phyloP scores from a whole-genome alignment of 2,888 invertebrate species.

The Danaus chrysippus region DNA sequence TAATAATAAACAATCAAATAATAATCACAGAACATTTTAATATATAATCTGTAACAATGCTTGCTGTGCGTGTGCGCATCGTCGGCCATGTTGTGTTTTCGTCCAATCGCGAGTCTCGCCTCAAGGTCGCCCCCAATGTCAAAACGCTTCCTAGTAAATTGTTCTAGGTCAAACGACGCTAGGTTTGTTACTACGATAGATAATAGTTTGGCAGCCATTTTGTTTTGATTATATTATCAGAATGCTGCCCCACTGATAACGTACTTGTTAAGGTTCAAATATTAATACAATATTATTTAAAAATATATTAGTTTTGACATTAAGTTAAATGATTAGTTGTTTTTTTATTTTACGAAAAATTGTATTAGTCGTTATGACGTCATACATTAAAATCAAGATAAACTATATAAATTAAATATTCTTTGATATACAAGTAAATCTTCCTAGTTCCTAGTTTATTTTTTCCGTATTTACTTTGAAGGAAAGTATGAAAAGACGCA shows the following conservation, averaged over 20 bases:
- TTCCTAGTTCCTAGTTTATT: too few relatives aligned
- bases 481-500: too few relatives aligned
- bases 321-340: too few relatives aligned
- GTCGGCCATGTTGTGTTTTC: conserved; percentile 60
- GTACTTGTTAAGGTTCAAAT: conserved; percentile 23
- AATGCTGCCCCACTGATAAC: conserved; percentile 17
- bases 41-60: conserved; percentile 72
- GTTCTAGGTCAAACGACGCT: conserved; percentile 64
- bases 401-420: too few relatives aligned
- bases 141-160: conserved; percentile 73
- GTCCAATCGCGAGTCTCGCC: conserved; percentile 57
- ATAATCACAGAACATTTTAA: conserved; percentile 47
- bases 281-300: background rate
- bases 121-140: conserved; percentile 75
- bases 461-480: too few relatives aligned
- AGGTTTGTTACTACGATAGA: conserved; percentile 62
- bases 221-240: conserved; percentile 44
- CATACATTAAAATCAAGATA: too few relatives aligned
- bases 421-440: too few relatives aligned
- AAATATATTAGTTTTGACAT: too few relatives aligned
- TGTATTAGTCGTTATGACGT: too few relatives aligned
- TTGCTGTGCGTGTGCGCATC: conserved; percentile 49
- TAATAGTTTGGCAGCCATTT: conserved; percentile 65
- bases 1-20: conserved; percentile 29
- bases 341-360: too few relatives aligned